Base-by-base conservation (phyloP, 2,888 invertebrate species). In the Elysia crispata region DNA sequence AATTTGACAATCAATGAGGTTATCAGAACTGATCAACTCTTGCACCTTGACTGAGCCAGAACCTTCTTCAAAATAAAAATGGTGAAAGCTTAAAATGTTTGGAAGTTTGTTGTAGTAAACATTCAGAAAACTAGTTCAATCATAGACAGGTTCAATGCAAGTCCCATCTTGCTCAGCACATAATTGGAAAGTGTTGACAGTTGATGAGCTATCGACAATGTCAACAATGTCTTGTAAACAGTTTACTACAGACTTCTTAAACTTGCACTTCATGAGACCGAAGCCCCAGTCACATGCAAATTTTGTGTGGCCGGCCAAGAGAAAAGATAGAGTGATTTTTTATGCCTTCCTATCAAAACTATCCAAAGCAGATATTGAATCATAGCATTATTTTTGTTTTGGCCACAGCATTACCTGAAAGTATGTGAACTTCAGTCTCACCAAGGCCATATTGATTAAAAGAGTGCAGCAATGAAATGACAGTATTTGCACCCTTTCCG, bases 221-320 rank as follows among this genome's bases (percentile, higher is more conserved):
- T 41, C 11, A 6, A 6, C 11, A 41, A 41, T 41, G 41, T 11
- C 3, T 3, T 41, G 5, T 6, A 41, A 11, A 41, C 5, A 41
- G 41, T 41, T 41, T 3, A 41, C 41, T n/a, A n/a, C n/a, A n/a
- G n/a, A n/a, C 41, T 20, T 70, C 3, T 31, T 70, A 18, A 18
- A 13, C 18, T 18, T 30, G 49, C 18, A 70, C 1, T 18, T 30
- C 33, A 70, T 13, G 15, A 70, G 70, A 3, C 70, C 70, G 33
- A 70, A 70, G 18, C 70, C 31, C 15, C 41, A 31, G 20, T 70
- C 70, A 33, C 8, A 33, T 5, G 81, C 77, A 77, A 84, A 83
- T 54, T 83, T 84, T 18, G 84, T 83, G 66, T 83, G 84, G 1
- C 81, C 33, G 1, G 70, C 33, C 1, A 70, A 18, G 1, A 70